Percentiles rank a stretch among this genome's conserved stretches.
Conservation (phyloP, 2,113 vertebrate species). For the Mellivora capensis region DNA sequence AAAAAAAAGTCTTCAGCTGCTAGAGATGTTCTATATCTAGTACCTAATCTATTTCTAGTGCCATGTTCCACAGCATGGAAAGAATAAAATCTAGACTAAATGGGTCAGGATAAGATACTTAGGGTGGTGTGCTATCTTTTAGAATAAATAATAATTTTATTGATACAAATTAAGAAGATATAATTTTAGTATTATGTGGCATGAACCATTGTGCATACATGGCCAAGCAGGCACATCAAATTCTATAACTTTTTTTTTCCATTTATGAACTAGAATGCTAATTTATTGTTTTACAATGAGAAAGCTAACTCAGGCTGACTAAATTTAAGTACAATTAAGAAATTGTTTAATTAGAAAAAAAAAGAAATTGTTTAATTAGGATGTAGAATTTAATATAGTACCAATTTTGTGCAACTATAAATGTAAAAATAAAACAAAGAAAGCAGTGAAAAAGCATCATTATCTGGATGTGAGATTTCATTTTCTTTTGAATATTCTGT, state of each 20-base stretch:
- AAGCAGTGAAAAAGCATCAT: conserved; percentile 19
- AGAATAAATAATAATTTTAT: conserved; percentile 41
- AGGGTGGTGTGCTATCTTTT: not conserved
- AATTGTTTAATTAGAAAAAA: conserved; percentile 45
- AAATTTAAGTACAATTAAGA: conserved; percentile 35
- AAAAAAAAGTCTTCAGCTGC: not conserved
- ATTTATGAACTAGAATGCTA: conserved; percentile 42
- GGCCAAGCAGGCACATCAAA: not conserved
- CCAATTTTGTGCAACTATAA: conserved; percentile 11
- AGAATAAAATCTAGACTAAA: conserved; percentile 23
- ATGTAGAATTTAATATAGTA: conserved; percentile 1
- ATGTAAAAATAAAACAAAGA: not conserved
- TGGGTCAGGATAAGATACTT: not conserved
- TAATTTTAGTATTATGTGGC: not conserved
- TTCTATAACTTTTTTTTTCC: conserved; percentile 6
- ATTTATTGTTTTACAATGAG: conserved; percentile 32
- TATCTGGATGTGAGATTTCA: conserved; percentile 36
- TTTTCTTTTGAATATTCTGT: conserved; percentile 41
- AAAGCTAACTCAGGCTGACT: conserved; percentile 39
- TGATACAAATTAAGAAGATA: conserved; percentile 23
- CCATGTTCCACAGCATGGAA: not conserved
- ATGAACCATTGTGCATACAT: not conserved
- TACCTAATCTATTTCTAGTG: conserved; percentile 1
- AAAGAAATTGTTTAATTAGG: conserved; percentile 37
- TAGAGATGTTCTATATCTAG: not conserved